Evolutionary conservation across 1,140 invertebrate genomes (phyloP).

Genomic region (Drosophila ogumai): DNA sequence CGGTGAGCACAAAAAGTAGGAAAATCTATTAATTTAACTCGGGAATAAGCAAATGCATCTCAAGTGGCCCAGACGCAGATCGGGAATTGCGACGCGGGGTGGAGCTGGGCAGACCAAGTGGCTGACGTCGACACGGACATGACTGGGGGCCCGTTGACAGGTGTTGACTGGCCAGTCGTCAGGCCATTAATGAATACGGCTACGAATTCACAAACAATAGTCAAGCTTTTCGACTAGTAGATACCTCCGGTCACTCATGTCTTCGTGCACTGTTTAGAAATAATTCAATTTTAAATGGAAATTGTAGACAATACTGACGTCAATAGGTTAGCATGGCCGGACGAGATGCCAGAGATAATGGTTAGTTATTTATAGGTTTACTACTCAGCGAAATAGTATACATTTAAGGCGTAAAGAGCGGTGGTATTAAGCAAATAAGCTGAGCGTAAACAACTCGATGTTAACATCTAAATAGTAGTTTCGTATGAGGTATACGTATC

Average conservation of each 20-base stretch:
- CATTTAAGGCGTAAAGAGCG: constrained; percentile 3
- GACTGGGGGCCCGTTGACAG: constrained; percentile 35
- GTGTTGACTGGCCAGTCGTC: constrained; percentile 40
- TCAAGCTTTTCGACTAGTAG: constrained; percentile 21
- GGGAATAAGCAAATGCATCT: constrained; percentile 56
- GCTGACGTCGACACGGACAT: constrained; percentile 41
- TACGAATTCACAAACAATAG: constrained; percentile 18
- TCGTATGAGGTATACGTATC: not conserved
- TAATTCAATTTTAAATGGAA: constrained; percentile 10
- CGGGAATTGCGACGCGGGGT: not conserved
- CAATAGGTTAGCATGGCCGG: constrained; percentile 1
- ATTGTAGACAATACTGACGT: constrained; percentile 16
- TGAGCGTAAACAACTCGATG: not conserved
- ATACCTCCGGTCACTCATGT: constrained; percentile 27
- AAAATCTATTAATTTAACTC: constrained; percentile 53
- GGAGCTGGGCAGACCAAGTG: constrained; percentile 19
- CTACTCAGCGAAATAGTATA: constrained; percentile 8
- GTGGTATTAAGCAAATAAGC: not conserved
- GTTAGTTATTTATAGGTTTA: constrained; percentile 10
- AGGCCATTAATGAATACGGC: constrained; percentile 42
- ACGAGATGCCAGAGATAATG: constrained; percentile 1
- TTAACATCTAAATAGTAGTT: not conserved
- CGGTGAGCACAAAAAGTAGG: constrained; percentile 17
- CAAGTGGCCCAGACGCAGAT: constrained; percentile 30
- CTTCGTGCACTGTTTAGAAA: constrained; percentile 5